Evolutionary conservation across 2,888 invertebrate genomes (phyloP).

Genomic region (Eilema griseolum): DNA sequence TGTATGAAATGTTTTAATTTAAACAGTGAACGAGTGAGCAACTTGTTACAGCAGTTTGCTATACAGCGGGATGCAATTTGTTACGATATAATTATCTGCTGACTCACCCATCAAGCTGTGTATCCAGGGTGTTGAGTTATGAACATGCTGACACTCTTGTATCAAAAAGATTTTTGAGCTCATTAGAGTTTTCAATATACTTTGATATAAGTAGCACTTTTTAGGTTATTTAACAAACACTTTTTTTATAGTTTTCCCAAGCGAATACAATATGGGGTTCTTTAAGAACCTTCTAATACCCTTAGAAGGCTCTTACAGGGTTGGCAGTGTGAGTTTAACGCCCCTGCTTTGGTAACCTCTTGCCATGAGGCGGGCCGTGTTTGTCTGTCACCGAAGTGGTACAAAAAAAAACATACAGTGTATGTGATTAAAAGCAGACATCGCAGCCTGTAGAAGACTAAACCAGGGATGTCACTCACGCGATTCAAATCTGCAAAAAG

Average conservation of each 20-base stretch:
- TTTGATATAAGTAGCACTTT: neutral
- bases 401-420: neutral
- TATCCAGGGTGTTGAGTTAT: conserved; percentile 46
- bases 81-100: conserved; percentile 61
- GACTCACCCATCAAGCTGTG: conserved; percentile 65
- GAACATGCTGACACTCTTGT: conserved; percentile 29
- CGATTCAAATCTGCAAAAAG: neutral
- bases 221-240: no score
- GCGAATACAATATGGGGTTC: no score
- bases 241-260: no score
- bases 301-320: no score
- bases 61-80: conserved; percentile 59
- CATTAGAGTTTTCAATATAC: conserved; percentile 27
- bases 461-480: neutral
- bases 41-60: conserved; percentile 58
- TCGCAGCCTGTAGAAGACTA: neutral
- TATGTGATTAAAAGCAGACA: neutral
- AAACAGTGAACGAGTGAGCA: conserved; percentile 56
- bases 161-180: conserved; percentile 36
- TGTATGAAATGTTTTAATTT: conserved; percentile 57
- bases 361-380: no score
- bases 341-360: no score
- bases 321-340: no score
- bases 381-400: no score
- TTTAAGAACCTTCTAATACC: no score